phyloP scores from a whole-genome alignment of 2,888 invertebrate species.

The Willowsia nigromaculata region DNA sequence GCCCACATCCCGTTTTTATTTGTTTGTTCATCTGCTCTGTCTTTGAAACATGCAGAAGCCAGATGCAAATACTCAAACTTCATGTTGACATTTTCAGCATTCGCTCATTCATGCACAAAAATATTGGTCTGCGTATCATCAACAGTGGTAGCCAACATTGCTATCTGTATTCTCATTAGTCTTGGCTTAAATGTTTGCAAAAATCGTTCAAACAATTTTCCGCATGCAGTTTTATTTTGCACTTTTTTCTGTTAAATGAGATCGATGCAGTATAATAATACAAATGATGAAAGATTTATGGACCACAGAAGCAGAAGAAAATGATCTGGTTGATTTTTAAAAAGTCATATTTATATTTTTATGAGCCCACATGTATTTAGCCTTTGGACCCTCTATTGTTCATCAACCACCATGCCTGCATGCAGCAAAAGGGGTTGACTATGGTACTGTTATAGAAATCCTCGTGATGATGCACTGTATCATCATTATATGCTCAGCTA shows the following conservation, averaged over 20 bases:
- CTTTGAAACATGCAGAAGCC: not conserved
- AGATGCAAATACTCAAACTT: not conserved
- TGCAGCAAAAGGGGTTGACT: not conserved
- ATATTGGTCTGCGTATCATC: not conserved
- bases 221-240: not conserved
- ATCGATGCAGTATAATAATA: not conserved
- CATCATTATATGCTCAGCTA: not conserved
- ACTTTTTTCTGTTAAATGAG: not conserved
- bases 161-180: not conserved
- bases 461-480: not conserved
- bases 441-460: not conserved
- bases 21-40: not conserved
- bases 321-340: conserved; percentile 11
- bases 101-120: not conserved
- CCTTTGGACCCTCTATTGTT: not conserved
- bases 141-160: not conserved
- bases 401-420: not conserved
- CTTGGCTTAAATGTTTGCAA: not conserved
- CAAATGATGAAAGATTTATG: not conserved
- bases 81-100: not conserved
- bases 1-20: conserved; percentile 15
- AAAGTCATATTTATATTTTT: conserved; percentile 17
- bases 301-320: not conserved
- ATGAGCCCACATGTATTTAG: not conserved
- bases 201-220: not conserved